Base-by-base conservation (phyloP, 2,888 invertebrate genomes). In the Cephus rjabovi region DNA sequence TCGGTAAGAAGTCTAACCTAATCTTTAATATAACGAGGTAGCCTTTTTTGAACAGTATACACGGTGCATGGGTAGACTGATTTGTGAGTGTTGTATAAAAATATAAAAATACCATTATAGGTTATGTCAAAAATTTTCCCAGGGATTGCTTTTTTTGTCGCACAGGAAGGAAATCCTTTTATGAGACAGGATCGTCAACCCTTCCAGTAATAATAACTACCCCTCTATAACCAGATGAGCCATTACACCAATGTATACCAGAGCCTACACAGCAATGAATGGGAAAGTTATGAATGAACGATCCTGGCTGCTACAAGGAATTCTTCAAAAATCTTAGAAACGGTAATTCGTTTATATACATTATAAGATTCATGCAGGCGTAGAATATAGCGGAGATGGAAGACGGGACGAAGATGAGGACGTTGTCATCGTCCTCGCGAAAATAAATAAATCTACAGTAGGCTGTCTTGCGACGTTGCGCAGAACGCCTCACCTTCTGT, bases 381-480 rank as follows among this genome's bases (percentile, higher is more conserved):
- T 71, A 34, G 33, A 34, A 34, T 31, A 9, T 6, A 35, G 35
- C 0, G 31, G 33, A 30, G 71, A 12, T 15, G 71, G 31, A 71
- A 33, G 33, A 33, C 3, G 71, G 31, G 31, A 9, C 33, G 33
- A 31, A 15, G 33, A 34, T 34, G 71, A 56, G 56, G 56, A 56
- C 23, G 56, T 40, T 31, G 71, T 71, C 31, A 31, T 77, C 68
- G 56, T 76, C 9, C 23, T 56, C 33, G 37, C 73, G n/a, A 78
- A 73, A 30, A 74, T 73, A 78, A 78, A 78, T 78, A 78, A 78
- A 78, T 78, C 40, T 3, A 56, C 76, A 0, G 68, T 73, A 78
- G 75, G 77, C 73, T 78, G 76, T 78, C 23, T 68, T 31, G 68
- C 76, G 78, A 78, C 35, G 75, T 56, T 73, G 76, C 70, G 68